Evolutionary conservation across 2,797 vertebrate genomes (phyloP).

Genomic region (Sebastolobus alascanus): DNA sequence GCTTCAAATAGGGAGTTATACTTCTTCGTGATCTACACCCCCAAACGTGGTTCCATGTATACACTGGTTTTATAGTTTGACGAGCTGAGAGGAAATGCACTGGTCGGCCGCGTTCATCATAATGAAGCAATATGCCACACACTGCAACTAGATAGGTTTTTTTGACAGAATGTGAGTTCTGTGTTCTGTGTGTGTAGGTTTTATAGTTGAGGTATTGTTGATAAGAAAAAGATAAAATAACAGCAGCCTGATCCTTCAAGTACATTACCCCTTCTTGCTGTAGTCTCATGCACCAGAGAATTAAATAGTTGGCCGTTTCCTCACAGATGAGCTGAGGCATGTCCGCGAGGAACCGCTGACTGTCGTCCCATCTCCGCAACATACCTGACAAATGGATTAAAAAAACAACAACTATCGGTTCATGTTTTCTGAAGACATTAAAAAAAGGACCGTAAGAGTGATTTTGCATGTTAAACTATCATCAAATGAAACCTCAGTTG

Average conservation of each 20-base stretch:
- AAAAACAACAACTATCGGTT: no score
- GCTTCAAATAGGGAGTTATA: no score
- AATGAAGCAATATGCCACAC: not conserved
- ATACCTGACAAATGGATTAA: conserved; percentile 86
- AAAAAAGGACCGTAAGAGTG: not conserved
- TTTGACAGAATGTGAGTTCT: not conserved
- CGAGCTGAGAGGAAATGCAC: not conserved
- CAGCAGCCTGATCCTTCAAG: not conserved
- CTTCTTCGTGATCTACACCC: no score
- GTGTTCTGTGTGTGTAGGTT: not conserved
- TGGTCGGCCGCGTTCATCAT: rapidly evolving
- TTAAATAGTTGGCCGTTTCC: conserved; percentile 94
- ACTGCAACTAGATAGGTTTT: not conserved
- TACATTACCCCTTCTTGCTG: conserved; percentile 92
- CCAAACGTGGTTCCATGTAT: no score
- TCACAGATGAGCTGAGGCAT: conserved; percentile 95
- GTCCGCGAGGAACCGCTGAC: conserved; percentile 95
- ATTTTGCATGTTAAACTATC: not conserved
- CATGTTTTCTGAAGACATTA: not conserved
- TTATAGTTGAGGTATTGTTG: not conserved
- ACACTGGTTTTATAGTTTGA: not conserved
- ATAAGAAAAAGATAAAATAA: rapidly evolving
- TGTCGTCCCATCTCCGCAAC: conserved; percentile 97
- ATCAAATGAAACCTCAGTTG: not conserved
- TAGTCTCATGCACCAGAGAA: conserved; percentile 96